phyloP scores from a whole-genome alignment of 2,888 invertebrate genomes.

The Oxytorus armatus region DNA sequence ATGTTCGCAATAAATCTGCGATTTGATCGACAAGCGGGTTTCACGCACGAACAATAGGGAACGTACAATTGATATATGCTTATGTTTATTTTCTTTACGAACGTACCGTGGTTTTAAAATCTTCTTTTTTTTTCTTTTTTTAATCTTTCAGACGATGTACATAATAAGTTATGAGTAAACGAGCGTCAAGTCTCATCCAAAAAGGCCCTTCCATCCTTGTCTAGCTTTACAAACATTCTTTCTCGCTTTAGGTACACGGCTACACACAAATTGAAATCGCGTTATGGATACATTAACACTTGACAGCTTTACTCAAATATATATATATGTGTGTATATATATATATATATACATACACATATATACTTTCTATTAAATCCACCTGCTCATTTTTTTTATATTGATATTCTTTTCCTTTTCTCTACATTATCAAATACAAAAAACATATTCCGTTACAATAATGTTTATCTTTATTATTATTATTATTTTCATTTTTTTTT shows the following conservation, averaged over 20 bases:
- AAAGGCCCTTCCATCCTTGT: constrained; percentile 71
- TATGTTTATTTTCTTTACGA: constrained; percentile 84
- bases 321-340: constrained; percentile 73
- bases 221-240: constrained; percentile 70
- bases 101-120: constrained; percentile 75
- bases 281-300: constrained; percentile 80
- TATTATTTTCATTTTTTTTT: constrained; percentile 37
- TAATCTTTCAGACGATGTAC: constrained; percentile 81
- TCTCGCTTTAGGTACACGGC: constrained; percentile 69
- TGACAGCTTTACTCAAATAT: constrained; percentile 81
- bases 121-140: constrained; percentile 74
- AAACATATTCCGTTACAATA: constrained; percentile 83
- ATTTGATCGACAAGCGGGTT: constrained; percentile 26
- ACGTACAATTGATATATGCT: constrained; percentile 80
- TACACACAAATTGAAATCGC: constrained; percentile 74
- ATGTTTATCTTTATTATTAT: constrained; percentile 69
- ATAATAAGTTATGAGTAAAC: constrained; percentile 84
- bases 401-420: constrained; percentile 66
- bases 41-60: constrained; percentile 69
- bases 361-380: constrained; percentile 82
- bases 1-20: not conserved
- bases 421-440: constrained; percentile 83
- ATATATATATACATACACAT: constrained; percentile 79
- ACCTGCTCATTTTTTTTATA: constrained; percentile 73
- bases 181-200: constrained; percentile 82